phyloP scores from a whole-genome alignment of 92 coral and sea anemone genomes.

The Pocillopora grandis region DNA sequence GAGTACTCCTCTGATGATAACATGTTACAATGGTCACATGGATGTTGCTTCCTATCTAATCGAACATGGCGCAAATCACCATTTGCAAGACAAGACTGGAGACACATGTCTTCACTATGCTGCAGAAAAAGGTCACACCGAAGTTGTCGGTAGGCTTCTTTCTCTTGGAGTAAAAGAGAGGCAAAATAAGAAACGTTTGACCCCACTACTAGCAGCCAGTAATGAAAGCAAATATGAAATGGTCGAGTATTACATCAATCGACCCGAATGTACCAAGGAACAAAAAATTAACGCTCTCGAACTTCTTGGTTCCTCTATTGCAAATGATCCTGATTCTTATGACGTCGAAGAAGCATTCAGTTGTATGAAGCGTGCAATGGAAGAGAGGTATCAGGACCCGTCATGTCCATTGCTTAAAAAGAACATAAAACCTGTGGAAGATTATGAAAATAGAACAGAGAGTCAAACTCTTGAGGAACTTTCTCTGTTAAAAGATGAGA shows the following conservation, averaged over 20 bases:
- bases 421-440: constrained; percentile 50
- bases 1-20: neutral
- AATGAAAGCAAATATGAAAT: constrained; percentile 59
- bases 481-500: constrained; percentile 41
- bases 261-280: constrained; percentile 41
- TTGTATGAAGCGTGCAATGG: constrained; percentile 62
- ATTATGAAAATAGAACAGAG: constrained; percentile 63
- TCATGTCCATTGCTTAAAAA: constrained; percentile 32
- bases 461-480: constrained; percentile 63
- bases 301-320: constrained; percentile 71
- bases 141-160: constrained; percentile 56
- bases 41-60: neutral
- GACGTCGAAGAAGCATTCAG: constrained; percentile 43
- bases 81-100: neutral
- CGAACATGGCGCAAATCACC: neutral
- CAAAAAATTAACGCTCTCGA: constrained; percentile 59
- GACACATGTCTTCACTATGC: neutral
- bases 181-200: constrained; percentile 50
- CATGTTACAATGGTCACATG: neutral
- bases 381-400: constrained; percentile 32
- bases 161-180: constrained; percentile 37
- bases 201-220: constrained; percentile 68
- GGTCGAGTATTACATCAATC: constrained; percentile 58
- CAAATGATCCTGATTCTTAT: constrained; percentile 58
- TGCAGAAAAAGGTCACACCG: constrained; percentile 40